Conservation (phyloP, 2,113 vertebrate genomes). For the Neogale vison region DNA sequence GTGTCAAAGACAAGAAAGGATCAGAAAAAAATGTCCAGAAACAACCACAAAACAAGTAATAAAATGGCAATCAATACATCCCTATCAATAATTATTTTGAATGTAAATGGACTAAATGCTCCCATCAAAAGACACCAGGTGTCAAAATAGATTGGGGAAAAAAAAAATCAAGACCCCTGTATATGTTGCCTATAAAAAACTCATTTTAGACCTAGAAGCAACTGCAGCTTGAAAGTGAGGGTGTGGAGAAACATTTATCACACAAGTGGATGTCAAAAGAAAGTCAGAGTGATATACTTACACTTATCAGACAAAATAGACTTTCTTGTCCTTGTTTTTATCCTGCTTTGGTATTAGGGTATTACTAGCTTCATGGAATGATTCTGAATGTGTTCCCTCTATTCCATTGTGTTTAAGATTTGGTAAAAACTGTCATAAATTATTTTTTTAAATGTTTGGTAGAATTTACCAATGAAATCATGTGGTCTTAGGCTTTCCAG, state of each 20-base stretch:
- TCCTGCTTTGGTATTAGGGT: neutral
- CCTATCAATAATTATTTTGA: neutral
- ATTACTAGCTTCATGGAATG: neutral
- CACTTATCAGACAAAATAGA: neutral
- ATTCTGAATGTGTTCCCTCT: neutral
- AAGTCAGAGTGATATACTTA: neutral
- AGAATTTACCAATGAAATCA: neutral
- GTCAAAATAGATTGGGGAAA: neutral
- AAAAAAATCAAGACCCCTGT: neutral
- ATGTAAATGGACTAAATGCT: neutral
- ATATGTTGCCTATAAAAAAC: neutral
- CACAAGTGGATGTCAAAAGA: neutral
- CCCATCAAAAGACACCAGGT: neutral
- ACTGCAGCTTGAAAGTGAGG: neutral
- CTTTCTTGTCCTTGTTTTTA: neutral
- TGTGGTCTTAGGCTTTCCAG: neutral
- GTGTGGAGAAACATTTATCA: neutral
- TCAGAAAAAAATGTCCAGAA: neutral
- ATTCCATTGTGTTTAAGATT: neutral
- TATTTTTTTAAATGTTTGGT: neutral
- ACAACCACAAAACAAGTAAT: neutral
- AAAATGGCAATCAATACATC: neutral
- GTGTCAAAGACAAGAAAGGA: neutral
- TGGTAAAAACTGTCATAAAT: neutral
- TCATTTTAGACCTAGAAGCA: neutral